Base-by-base conservation (phyloP, 2,888 invertebrate species). In the Himalopsyche anomala region DNA sequence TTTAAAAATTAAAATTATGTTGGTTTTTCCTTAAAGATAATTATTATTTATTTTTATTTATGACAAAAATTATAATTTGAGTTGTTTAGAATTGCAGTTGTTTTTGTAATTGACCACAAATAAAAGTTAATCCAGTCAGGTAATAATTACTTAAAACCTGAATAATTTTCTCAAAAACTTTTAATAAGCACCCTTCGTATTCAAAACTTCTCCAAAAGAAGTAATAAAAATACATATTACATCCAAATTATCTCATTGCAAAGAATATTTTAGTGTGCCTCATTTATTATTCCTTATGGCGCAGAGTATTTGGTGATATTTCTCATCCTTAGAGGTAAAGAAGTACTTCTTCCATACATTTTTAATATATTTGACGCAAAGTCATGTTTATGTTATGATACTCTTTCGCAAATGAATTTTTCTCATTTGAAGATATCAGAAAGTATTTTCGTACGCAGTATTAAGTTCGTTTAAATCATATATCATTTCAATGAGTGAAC, bases 181-280 rank as follows among this genome's bases (percentile, higher is more conserved):
- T 74, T 74, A 74, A 74, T 74, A 74, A 80, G 80, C 19, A 80
- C 51, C 55, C 38, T 82, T 19, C 62, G 40, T 82, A 82, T 62
- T 82, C 82, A 82, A 82, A 82, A 82, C 62, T 62, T 82, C 82
- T 17, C 62, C 38, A n/a, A 82, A 62, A 82, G 82, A 55, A 74
- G 86, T 82, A 86, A 86, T 86, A 86, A 86, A 86, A 86, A 86
- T 86, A 86, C 86, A 86, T 86, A 86, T 86, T 86, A 83, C 82
- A 85, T 87, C 83, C 84, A 85, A 87, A 87, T 87, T 87, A 83
- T 83, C 85, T 87, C 87, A 87, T 87, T 87, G 85, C 83, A 87
- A 81, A 81, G 87, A 87, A 87, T 87, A 87, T 85, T 85, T 80
- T 84, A 87, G 74, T 74, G 74, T 5, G 74, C 38, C 36, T 45